Base-by-base conservation (phyloP, 2,888 invertebrate genomes). In the Amphipoea lucens region DNA sequence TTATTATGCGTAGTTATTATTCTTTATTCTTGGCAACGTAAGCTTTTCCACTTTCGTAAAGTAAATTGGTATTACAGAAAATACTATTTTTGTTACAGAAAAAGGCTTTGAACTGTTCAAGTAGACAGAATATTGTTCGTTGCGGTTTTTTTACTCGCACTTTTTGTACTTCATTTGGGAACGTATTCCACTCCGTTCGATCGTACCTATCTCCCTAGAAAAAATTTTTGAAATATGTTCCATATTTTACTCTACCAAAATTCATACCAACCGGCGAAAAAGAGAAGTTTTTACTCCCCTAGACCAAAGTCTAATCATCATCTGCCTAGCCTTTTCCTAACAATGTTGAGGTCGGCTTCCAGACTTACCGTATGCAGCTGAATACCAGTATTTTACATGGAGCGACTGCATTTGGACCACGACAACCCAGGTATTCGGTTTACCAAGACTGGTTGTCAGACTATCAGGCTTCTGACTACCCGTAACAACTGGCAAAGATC, bases 51-150 rank as follows among this genome's bases (percentile, higher is more conserved):
- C 40, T 82, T 71, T 40, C 65, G 36, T 63, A 66, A 51, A 17
- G 60, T 75, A 85, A 36, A 81, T 83, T 71, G 70, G 75, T 82
- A 62, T 71, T 69, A 79, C 62, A 72, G 72, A 65, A 76, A 81
- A 81, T 72, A 63, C 67, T 63, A 83, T 83, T 62, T 67, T 51
- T 45, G 57, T 57, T n/a, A 42, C 68, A 82, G 29, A 69, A 29
- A 68, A 63, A 63, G 42, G 77, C 70, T 83, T 71, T 62, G 82
- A 51, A 60, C 40, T 51, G 29, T 76, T 54, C 54, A n/a, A 51
- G 54, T 40, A 40, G 23, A 54, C 60, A 70, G 70, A 85, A 23
- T 14, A 57, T 48, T 73, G 14, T 48, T 65, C 45, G 48, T 4
- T 62, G 40, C n/a, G 42, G 17, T 51, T 67, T 62, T 75, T 81